Conservation (phyloP, 64 coral and sea anemone species). For the Porites australiensis region DNA sequence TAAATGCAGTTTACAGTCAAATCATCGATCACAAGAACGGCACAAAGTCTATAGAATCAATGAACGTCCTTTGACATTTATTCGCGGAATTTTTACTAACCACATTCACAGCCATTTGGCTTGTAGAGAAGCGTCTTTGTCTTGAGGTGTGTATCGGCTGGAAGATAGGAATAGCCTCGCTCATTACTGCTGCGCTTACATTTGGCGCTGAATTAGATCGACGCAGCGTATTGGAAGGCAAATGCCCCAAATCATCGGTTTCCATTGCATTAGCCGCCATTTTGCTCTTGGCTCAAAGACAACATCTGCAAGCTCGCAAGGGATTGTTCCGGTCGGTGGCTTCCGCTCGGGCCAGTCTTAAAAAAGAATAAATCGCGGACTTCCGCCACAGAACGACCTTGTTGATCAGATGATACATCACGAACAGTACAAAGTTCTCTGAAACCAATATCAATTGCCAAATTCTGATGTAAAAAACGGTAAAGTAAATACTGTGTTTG, state of each 20-base stretch:
- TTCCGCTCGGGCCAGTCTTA: slow-evolving; percentile 47
- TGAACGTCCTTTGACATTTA: slow-evolving; percentile 29
- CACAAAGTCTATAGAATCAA: not conserved
- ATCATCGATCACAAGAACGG: slow-evolving; percentile 1
- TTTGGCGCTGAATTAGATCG: slow-evolving; percentile 95
- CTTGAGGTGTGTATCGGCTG: slow-evolving; percentile 63
- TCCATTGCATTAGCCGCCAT: slow-evolving; percentile 95
- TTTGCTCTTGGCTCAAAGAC: slow-evolving; percentile 70
- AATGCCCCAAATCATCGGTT: slow-evolving; percentile 87
- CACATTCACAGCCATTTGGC: slow-evolving; percentile 84
- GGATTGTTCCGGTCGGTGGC: slow-evolving; percentile 72
- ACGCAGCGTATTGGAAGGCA: slow-evolving; percentile 82
- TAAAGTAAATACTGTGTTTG: no score
- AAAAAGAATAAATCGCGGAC: not conserved
- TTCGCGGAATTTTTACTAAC: slow-evolving; percentile 39
- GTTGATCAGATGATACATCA: not conserved
- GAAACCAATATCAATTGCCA: no score
- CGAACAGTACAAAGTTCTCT: no score
- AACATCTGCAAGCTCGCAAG: slow-evolving; percentile 79
- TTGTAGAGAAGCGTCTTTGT: slow-evolving; percentile 92
- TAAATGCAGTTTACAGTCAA: not conserved
- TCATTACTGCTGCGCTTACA: slow-evolving; percentile 87
- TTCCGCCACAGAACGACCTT: not conserved
- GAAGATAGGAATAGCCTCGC: slow-evolving; percentile 81
- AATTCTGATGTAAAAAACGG: no score